phyloP scores from a whole-genome alignment of 2,113 vertebrate genomes.

The Sinocyclocheilus anshuiensis region DNA sequence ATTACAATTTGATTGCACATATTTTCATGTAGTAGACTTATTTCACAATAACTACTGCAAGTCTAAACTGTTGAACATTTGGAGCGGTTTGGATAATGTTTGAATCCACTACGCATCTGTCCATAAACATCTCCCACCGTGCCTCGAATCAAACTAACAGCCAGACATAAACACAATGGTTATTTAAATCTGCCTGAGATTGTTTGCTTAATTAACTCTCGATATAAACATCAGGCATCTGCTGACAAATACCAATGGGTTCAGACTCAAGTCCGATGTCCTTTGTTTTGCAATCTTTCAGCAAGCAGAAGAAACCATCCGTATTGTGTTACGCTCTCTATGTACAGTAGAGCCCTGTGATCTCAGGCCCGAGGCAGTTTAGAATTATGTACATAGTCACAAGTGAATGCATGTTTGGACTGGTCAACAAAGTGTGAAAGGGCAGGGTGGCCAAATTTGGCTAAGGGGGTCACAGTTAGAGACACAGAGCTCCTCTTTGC shows the following conservation, averaged over 20 bases:
- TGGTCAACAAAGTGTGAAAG: conserved; percentile 29
- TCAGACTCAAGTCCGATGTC: conserved; percentile 61
- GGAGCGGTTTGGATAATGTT: neutral
- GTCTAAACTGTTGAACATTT: neutral
- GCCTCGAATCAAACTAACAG: neutral
- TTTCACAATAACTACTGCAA: neutral
- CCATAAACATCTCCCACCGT: conserved; percentile 36
- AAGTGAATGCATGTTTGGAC: conserved; percentile 31
- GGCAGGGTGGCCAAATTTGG: neutral
- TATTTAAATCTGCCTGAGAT: conserved; percentile 33
- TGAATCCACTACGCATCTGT: conserved; percentile 3
- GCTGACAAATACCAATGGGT: conserved; percentile 60
- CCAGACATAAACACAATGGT: conserved; percentile 29
- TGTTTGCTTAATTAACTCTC: conserved; percentile 55
- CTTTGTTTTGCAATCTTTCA: conserved; percentile 70
- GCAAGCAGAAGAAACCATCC: conserved; percentile 60
- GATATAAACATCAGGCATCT: conserved; percentile 74
- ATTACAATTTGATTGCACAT: neutral
- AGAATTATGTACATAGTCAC: conserved; percentile 19
- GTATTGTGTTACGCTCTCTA: conserved; percentile 62
- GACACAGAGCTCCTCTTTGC: neutral
- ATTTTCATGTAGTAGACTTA: neutral
- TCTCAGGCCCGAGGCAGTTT: conserved; percentile 14
- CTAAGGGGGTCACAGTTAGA: conserved; percentile 21
- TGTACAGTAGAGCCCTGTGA: conserved; percentile 24